These are phyloP conservation scores for Tauraco erythrolophus DNA, from an alignment of 2,113 vertebrate species.

Conservation along the genomic window DNA sequence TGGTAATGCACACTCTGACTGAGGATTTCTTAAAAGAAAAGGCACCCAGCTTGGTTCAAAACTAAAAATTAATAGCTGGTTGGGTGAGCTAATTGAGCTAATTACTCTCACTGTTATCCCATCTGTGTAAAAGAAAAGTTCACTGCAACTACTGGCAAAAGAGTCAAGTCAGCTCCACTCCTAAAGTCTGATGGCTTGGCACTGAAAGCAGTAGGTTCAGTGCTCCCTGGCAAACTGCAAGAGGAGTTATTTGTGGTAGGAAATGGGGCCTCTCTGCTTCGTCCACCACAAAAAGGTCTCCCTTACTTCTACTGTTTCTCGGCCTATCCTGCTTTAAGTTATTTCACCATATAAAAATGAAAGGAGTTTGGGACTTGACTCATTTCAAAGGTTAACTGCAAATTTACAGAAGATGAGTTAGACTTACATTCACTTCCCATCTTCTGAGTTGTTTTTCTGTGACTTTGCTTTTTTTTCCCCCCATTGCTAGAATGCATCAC, in stretches of 20 bases:
- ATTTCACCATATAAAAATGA: neutral
- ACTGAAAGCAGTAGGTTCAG: neutral
- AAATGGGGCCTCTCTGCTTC: neutral
- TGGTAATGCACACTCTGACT: neutral
- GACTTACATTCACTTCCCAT: neutral
- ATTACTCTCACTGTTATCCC: neutral
- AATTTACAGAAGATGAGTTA: neutral
- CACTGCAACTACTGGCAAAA: neutral
- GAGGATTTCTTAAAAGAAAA: neutral
- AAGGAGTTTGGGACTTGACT: neutral
- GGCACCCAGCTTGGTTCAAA: neutral
- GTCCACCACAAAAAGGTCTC: no score
- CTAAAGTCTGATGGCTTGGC: neutral
- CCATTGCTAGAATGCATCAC: no score
- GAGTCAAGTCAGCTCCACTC: neutral
- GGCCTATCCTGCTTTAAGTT: no score
- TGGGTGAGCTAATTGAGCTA: neutral
- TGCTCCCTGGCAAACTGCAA: neutral
- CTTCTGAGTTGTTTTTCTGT: neutral
- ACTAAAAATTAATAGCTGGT: neutral
- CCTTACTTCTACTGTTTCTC: no score
- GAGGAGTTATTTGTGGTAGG: neutral
- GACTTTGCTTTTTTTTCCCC: rapidly evolving
- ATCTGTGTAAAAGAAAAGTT: neutral
- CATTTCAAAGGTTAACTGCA: neutral